Conservation (phyloP, 1,140 invertebrate species). For the Anastrepha obliqua region DNA sequence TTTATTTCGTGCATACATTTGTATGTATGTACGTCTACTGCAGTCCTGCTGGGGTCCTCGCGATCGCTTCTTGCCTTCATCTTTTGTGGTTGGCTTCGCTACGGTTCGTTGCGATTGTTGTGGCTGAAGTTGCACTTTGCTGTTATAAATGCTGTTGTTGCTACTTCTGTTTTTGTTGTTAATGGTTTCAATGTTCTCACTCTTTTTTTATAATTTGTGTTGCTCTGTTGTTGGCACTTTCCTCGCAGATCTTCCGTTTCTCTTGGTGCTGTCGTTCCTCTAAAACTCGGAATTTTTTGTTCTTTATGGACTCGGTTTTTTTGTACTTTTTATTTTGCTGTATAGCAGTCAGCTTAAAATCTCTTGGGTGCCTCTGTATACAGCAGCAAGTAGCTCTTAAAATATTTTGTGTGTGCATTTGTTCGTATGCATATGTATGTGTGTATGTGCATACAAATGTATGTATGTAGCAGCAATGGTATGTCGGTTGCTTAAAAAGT, state of each 20-base stretch:
- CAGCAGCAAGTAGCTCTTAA: not conserved
- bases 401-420: not conserved
- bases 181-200: slow-evolving; percentile 11
- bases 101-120: slow-evolving; percentile 19
- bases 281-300: not conserved
- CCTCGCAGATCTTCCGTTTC: not conserved
- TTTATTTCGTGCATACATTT: not conserved
- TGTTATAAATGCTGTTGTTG: not conserved
- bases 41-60: not conserved
- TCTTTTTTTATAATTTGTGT: not conserved
- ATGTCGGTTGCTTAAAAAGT: too few relatives aligned
- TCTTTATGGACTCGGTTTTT: not conserved
- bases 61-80: slow-evolving; percentile 8
- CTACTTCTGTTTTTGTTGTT: slow-evolving; percentile 42
- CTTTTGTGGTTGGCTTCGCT: not conserved
- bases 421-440: not conserved
- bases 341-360: not conserved
- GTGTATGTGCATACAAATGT: too few relatives aligned
- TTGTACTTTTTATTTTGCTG: not conserved
- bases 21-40: too few relatives aligned
- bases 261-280: not conserved
- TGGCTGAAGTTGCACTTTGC: slow-evolving; percentile 3
- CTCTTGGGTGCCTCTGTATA: not conserved
- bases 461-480: too few relatives aligned
- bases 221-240: not conserved